phyloP scores from a whole-genome alignment of 2,797 vertebrate genomes.

The Acanthiza pusilla region DNA sequence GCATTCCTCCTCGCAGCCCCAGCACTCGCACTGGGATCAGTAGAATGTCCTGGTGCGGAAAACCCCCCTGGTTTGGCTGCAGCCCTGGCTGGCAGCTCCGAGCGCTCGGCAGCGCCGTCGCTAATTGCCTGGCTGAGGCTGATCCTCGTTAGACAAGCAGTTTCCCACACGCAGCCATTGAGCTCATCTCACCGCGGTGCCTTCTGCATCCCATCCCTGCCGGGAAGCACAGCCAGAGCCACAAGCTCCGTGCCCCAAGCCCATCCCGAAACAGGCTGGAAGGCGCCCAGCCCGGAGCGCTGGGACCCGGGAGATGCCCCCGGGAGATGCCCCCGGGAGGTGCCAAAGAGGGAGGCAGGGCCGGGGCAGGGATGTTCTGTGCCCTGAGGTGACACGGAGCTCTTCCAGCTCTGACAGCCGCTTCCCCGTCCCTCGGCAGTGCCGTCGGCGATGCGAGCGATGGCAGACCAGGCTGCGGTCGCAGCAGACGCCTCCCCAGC shows the following conservation, averaged over 20 bases:
- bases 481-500: background rate
- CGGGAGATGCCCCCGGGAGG: fast-evolving
- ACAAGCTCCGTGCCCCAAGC: background rate
- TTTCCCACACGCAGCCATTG: fast-evolving
- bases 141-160: fast-evolving
- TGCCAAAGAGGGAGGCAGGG: background rate
- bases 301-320: background rate
- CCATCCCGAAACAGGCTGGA: background rate
- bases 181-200: background rate
- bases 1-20: background rate
- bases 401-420: background rate
- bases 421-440: background rate
- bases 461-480: slow-evolving; percentile 71
- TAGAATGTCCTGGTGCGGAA: fast-evolving
- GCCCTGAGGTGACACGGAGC: background rate
- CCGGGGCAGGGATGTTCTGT: fast-evolving
- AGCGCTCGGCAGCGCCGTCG: fast-evolving
- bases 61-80: background rate
- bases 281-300: fast-evolving
- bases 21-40: background rate
- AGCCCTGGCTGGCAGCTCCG: background rate
- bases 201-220: background rate
- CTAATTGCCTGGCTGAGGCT: background rate
- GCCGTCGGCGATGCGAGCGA: slow-evolving; percentile 60
- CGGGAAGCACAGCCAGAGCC: background rate